Evolutionary conservation across 1,140 invertebrate species (phyloP).

Genomic region (Charaxes varanes): DNA sequence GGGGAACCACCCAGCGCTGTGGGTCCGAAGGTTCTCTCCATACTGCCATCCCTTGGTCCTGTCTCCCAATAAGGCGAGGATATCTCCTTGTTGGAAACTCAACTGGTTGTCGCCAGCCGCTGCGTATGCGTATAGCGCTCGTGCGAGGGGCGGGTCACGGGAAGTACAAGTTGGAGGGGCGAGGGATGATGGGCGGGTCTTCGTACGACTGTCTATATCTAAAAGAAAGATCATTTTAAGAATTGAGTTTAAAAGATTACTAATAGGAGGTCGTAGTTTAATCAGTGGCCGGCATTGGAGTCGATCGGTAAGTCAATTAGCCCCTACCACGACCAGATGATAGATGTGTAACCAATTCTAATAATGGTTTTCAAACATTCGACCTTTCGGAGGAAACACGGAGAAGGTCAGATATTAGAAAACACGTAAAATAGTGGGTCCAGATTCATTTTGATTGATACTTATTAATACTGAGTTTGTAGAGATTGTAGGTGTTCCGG

Average conservation of each 20-base stretch:
- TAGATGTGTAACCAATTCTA: too few relatives aligned
- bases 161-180: constrained; percentile 78
- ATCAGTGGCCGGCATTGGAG: too few relatives aligned
- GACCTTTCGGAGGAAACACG: not conserved
- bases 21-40: constrained; percentile 92
- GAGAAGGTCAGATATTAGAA: too few relatives aligned
- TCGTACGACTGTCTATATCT: constrained; percentile 47
- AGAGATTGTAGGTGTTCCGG: too few relatives aligned
- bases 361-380: too few relatives aligned
- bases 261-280: too few relatives aligned
- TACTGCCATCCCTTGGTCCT: constrained; percentile 97
- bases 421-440: too few relatives aligned
- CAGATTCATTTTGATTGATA: too few relatives aligned
- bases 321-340: too few relatives aligned
- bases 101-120: constrained; percentile 94
- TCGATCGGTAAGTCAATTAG: too few relatives aligned
- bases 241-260: not conserved
- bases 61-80: constrained; percentile 91
- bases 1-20: constrained; percentile 95
- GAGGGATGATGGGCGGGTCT: constrained; percentile 81
- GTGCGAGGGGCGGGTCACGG: constrained; percentile 80
- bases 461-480: too few relatives aligned
- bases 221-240: constrained; percentile 12
- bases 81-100: constrained; percentile 92
- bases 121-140: constrained; percentile 91